Conservation (phyloP, 1,140 invertebrate genomes). For the Calliphora vicina region DNA sequence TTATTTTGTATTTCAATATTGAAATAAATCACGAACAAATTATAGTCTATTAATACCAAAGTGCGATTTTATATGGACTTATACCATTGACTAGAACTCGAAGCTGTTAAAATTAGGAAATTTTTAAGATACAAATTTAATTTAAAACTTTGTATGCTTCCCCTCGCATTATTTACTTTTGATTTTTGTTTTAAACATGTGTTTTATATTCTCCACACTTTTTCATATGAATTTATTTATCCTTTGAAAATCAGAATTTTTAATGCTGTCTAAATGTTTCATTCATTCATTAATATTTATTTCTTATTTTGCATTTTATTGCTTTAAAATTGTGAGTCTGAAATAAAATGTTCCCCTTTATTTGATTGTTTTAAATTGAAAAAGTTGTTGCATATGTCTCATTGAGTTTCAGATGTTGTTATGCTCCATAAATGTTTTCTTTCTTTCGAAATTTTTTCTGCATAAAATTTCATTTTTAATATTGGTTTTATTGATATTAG, state of each 20-base stretch:
- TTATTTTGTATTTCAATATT: no score
- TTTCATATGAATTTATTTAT: slow-evolving; percentile 3
- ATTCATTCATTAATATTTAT: neutral
- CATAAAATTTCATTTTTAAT: neutral
- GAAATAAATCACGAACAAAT: no score
- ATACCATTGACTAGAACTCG: no score
- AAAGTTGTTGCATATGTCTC: neutral
- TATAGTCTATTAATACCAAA: no score
- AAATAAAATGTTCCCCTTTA: neutral
- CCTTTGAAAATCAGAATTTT: slow-evolving; percentile 18
- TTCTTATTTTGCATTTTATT: neutral
- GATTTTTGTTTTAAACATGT: neutral
- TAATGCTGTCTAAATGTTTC: neutral
- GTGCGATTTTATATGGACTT: no score
- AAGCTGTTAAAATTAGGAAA: no score
- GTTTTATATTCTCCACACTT: neutral
- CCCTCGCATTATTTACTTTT: neutral
- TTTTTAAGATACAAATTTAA: no score
- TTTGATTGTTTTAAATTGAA: neutral
- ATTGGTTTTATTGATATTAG: neutral
- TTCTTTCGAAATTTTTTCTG: neutral
- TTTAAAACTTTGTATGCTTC: no score
- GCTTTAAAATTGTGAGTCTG: neutral
- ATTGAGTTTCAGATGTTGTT: neutral
- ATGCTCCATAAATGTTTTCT: neutral